phyloP scores from a whole-genome alignment of 1,140 invertebrate genomes.

The Capitella teleta region DNA sequence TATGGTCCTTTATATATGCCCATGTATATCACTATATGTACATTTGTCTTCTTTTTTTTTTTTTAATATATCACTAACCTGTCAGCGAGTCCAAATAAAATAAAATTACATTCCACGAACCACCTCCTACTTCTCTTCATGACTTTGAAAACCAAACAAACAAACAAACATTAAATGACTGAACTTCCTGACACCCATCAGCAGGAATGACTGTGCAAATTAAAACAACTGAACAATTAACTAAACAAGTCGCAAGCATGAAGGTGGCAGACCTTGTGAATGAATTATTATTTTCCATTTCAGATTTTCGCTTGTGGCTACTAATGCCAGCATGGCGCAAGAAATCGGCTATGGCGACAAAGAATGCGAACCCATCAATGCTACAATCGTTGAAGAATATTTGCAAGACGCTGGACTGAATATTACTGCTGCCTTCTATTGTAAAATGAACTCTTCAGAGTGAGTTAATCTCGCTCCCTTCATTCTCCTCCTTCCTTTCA shows the following conservation, averaged over 20 bases:
- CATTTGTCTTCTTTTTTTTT: too few relatives aligned
- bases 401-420: neutral
- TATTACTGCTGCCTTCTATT: neutral
- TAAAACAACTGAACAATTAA: neutral
- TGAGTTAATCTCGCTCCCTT: neutral
- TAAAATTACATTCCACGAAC: too few relatives aligned
- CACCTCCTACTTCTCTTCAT: too few relatives aligned
- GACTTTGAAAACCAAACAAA: neutral
- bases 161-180: neutral
- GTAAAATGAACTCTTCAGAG: neutral
- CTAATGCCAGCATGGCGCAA: conserved; percentile 37
- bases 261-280: neutral
- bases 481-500: too few relatives aligned
- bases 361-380: conserved; percentile 61
- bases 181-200: neutral
- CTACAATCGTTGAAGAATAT: neutral
- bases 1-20: too few relatives aligned
- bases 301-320: conserved; percentile 39
- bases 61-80: too few relatives aligned
- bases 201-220: neutral
- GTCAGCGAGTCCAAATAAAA: too few relatives aligned
- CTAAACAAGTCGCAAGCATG: neutral
- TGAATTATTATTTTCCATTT: neutral
- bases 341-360: conserved; percentile 74
- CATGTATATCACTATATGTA: too few relatives aligned